Base-by-base conservation (phyloP, 92 coral and sea anemone genomes). In the Umimayanthus kanabou region DNA sequence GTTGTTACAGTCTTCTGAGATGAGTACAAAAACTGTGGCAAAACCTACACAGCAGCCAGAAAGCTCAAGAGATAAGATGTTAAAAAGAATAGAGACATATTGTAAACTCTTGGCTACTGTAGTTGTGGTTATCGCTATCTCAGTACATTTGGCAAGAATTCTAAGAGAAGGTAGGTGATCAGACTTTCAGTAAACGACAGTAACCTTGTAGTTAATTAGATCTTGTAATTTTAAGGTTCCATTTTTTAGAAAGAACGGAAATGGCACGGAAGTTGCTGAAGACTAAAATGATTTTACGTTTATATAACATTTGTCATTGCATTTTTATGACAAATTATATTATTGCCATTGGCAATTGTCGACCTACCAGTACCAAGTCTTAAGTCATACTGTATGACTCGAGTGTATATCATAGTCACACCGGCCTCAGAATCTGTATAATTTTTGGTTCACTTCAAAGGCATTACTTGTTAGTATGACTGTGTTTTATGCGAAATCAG, bases 51-150 rank as follows among this genome's bases (percentile, higher is more conserved):
- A 26, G 16, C 25, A 83, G 15, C 39, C 64, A 43, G 77, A 70
- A 22, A 83, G 66, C 42, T 16, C 67, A 45, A 71, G 40, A 83
- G 78, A 69, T 23, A 43, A 69, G 37, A 28, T 83, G 39, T 72
- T 70, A 20, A 30, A 10, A 26, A 91, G 92, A 86, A 90, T 76
- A 16, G 99, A 96, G 69, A 87, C 82, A 49, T 83, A 85, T 22
- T 95, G 98, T 93, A 96, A 96, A 91, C 65, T 91, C 16, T 28
- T 93, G 50, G 96, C 99, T 2, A 87, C 89, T 23, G 67, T 95
- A 26, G 84, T 93, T 74, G 99, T 95, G 7, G 20, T 92, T 6
- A 55, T 93, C 64, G 94, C 92, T 2, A 85, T 89, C 76, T 81
- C 93, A 26, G 84, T 90, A 0, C 98, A 96, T 83, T 85, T 96